Evolutionary conservation across 1,140 invertebrate species (phyloP).

Genomic region (Drosophila virilis): DNA sequence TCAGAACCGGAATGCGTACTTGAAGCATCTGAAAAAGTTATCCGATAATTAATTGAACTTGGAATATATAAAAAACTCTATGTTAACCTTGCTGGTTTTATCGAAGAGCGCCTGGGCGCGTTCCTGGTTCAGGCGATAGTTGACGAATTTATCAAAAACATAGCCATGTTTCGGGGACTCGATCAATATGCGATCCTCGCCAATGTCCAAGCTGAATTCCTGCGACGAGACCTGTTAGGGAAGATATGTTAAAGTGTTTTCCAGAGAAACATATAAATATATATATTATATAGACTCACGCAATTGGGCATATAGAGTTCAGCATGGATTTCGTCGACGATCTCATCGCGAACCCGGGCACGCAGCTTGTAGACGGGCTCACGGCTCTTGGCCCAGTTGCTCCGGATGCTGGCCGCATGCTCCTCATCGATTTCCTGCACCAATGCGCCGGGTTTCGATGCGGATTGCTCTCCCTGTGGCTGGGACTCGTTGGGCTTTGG

Average conservation of each 20-base stretch:
- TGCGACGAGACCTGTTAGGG: conserved; percentile 86
- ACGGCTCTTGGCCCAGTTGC: conserved; percentile 8
- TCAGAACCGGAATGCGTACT: conserved; percentile 67
- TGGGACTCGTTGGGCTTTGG: conserved; percentile 21
- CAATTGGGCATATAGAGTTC: conserved; percentile 85
- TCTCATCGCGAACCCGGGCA: conserved; percentile 73
- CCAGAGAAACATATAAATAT: not conserved
- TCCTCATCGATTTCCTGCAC: conserved; percentile 81
- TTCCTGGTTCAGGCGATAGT: conserved; percentile 86
- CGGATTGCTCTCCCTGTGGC: not conserved
- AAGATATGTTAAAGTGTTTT: conserved; percentile 28
- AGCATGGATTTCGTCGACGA: conserved; percentile 78
- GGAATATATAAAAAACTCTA: not conserved
- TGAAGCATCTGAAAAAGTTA: conserved; percentile 72
- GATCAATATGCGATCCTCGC: conserved; percentile 89
- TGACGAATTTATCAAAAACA: conserved; percentile 89
- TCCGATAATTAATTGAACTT: not conserved
- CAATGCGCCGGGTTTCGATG: conserved; percentile 22
- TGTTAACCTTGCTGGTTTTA: conserved; percentile 77
- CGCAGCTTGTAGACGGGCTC: conserved; percentile 83
- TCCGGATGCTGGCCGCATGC: conserved; percentile 43
- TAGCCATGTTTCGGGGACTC: conserved; percentile 86
- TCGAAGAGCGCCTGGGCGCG: conserved; percentile 88
- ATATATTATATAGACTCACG: conserved; percentile 47
- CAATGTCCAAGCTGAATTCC: conserved; percentile 88